A percentile compares a stretch with the other conserved stretches of the same genome.
phyloP scores from a whole-genome alignment of 2,797 vertebrate genomes.

The Paedocypris micromegethes region DNA sequence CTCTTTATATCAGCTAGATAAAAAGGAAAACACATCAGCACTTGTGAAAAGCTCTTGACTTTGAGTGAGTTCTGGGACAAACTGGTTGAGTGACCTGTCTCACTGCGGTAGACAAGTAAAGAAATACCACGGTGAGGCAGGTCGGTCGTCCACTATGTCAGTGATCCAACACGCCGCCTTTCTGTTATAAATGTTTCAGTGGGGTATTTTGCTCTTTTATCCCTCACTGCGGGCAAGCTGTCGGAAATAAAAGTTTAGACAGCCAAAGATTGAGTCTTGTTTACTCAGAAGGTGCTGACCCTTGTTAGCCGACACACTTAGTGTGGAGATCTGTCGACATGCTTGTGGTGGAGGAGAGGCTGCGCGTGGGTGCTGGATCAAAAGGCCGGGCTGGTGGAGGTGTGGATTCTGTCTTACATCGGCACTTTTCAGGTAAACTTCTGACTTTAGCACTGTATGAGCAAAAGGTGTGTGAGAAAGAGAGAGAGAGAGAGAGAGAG shows the following conservation, averaged over 20 bases:
- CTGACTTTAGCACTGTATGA: conserved; percentile 36
- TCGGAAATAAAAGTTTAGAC: conserved; percentile 34
- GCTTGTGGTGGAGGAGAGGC: conserved; percentile 6
- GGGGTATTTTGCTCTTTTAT: conserved; percentile 28
- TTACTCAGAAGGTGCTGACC: conserved; percentile 41
- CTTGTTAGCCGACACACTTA: conserved; percentile 28
- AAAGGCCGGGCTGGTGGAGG: conserved; percentile 33
- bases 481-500: neutral
- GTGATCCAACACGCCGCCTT: neutral
- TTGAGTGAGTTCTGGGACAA: conserved; percentile 2
- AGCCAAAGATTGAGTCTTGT: conserved; percentile 35
- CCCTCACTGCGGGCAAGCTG: conserved; percentile 5
- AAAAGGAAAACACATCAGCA: neutral
- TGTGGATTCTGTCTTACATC: conserved; percentile 38
- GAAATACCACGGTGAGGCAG: no score
- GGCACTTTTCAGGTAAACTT: conserved; percentile 38
- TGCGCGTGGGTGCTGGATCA: conserved; percentile 22
- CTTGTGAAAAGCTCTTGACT: conserved; percentile 10
- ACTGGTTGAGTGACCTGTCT: conserved; percentile 29
- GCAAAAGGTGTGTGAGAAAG: no score
- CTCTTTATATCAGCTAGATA: neutral
- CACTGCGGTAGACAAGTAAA: no score
- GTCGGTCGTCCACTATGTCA: no score
- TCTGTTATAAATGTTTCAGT: neutral
- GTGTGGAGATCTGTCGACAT: conserved; percentile 10